Evolutionary conservation across 2,797 vertebrate species (phyloP).

Genomic region (Galago senegalensis): DNA sequence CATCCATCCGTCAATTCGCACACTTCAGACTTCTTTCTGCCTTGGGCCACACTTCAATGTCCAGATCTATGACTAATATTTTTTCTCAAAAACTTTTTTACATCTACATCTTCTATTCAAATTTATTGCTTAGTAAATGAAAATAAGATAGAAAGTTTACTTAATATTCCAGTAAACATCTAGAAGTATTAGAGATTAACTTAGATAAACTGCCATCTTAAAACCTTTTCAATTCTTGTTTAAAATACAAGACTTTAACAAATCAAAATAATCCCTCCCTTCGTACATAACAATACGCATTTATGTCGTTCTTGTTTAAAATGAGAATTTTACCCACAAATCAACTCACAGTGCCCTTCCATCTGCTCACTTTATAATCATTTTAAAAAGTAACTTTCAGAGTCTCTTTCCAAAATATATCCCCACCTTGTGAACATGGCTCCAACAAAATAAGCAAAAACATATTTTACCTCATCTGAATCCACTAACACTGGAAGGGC

Average conservation of each 20-base stretch:
- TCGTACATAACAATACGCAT: neutral
- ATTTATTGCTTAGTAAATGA: constrained; percentile 11
- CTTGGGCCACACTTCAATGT: neutral
- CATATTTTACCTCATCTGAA: constrained; percentile 87
- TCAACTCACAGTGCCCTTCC: neutral
- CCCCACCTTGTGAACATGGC: constrained; percentile 21
- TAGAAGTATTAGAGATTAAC: neutral
- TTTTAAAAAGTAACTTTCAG: constrained; percentile 42
- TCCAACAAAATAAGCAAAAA: constrained; percentile 42
- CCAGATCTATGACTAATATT: neutral
- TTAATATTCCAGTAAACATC: constrained; percentile 12
- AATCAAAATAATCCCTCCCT: neutral
- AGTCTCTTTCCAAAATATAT: constrained; percentile 60
- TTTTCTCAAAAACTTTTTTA: neutral
- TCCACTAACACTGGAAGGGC: constrained; percentile 87
- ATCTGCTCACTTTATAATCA: neutral
- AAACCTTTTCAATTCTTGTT: constrained; percentile 47
- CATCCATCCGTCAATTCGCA: neutral
- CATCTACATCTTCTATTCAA: neutral
- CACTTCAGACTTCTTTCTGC: neutral
- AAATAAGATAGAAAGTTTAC: neutral
- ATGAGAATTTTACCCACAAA: neutral
- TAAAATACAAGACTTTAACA: neutral
- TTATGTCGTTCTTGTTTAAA: neutral
- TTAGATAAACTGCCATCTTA: neutral